Percentiles rank a stretch among this genome's conserved stretches.
These are phyloP conservation scores for Junonia oenone DNA, from an alignment of 2,888 invertebrate species.

Conservation along the genomic window DNA sequence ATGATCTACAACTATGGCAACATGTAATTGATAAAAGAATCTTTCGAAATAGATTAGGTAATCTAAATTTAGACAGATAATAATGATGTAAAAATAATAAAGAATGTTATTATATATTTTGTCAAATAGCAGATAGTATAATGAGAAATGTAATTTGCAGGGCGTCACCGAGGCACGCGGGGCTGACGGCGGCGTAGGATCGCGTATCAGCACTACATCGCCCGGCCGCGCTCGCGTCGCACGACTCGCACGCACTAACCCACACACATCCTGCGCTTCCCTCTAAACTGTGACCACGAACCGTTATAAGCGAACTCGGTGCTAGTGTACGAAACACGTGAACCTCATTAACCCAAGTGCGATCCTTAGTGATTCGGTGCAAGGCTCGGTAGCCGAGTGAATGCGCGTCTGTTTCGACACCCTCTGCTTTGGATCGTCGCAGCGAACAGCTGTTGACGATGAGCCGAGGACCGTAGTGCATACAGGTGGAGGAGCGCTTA, in stretches of 20 bases:
- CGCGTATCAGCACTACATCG: conserved; percentile 58
- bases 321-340: conserved; percentile 38
- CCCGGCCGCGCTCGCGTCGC: conserved; percentile 67
- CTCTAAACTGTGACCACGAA: conserved; percentile 42
- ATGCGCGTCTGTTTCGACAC: conserved; percentile 95
- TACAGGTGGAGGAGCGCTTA: conserved; percentile 70
- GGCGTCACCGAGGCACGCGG: conserved; percentile 69
- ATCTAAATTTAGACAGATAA: conserved; percentile 7
- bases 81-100: conserved; percentile 7
- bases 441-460: conserved; percentile 89
- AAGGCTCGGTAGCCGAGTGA: conserved; percentile 83
- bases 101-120: conserved; percentile 20
- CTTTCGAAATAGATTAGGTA: background rate
- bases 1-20: background rate
- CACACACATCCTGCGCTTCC: conserved; percentile 57
- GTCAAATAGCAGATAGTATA: conserved; percentile 25
- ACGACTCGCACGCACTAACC: conserved; percentile 56
- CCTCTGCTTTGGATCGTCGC: conserved; percentile 94
- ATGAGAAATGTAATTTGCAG: conserved; percentile 47
- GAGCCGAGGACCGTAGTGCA: conserved; percentile 79
- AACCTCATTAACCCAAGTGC: conserved; percentile 47
- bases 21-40: background rate
- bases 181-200: conserved; percentile 51
- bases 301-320: conserved; percentile 37
- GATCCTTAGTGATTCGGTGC: conserved; percentile 65